Base-by-base conservation (phyloP, 2,797 vertebrate species). In the Chelon labrosus region DNA sequence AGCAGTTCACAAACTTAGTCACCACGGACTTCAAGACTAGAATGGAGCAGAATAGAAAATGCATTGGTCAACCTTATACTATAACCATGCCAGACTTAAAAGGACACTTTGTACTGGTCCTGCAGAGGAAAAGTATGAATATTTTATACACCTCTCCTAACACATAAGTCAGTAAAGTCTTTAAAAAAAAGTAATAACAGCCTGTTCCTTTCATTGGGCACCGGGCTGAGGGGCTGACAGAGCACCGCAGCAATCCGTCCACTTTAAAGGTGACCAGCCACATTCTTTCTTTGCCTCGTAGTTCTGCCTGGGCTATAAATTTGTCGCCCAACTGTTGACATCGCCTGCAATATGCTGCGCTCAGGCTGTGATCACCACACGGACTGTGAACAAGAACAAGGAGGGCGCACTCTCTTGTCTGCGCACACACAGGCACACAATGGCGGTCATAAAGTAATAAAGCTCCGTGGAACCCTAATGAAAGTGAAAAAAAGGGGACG, bases 391-490 rank as follows among this genome's bases (percentile, higher is more conserved):
- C 87, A 76, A 64, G 83, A 90, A 93, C 82, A 90, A 88, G 81
- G 66, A 67, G 52, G 57, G 57, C 76, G 50, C 82, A 73, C 54
- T 69, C 54, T 71, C 63, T 74, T 73, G 66, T 82, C 79, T 77
- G 4, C 60, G 42, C 49, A 47, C 39, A 38, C 17, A 60, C 31
- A 62, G 31, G 47, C 55, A 60, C 62, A 87, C 84, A 91, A 88
- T 90, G 70, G 85, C 85, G 80, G 91, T 92, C 91, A 90, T 92
- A 91, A 93, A 93, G 89, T 91, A 85, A 93, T 95, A 93, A 93
- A 94, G 85, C 78, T 85, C 82, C 2, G 80, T 86, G 84, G 76
- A 84, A 69, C 81, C 55, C 67, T 74, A 85, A 90, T 90, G 86
- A 91, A 91, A 90, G 86, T 57, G 63, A 2, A 44, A 17, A 44